phyloP scores from a whole-genome alignment of 2,113 vertebrate genomes.

The Holacanthus passer region DNA sequence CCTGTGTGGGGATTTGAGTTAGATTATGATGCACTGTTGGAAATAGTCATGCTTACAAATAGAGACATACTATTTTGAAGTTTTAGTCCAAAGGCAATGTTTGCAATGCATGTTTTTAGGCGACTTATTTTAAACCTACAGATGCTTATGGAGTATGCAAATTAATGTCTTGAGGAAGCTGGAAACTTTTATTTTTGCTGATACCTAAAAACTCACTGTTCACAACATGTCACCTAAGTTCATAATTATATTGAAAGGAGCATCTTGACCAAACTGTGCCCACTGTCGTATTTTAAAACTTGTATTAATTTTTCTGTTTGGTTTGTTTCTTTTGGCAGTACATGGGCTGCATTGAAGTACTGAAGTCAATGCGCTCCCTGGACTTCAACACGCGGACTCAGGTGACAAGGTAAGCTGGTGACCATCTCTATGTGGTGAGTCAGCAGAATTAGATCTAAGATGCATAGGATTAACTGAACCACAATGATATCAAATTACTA shows the following conservation, averaged over 20 bases:
- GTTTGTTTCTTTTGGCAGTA: conserved; percentile 84
- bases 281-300: neutral
- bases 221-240: no score
- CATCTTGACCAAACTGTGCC: neutral
- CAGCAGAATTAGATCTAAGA: conserved; percentile 49
- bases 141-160: neutral
- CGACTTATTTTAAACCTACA: neutral
- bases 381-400: conserved; percentile 97
- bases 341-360: conserved; percentile 97
- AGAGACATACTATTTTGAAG: neutral
- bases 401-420: conserved; percentile 90
- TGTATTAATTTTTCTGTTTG: neutral
- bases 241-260: neutral
- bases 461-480: conserved; percentile 4
- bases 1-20: conserved; percentile 11
- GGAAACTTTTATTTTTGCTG: neutral
- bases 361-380: conserved; percentile 96
- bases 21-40: conserved; percentile 12
- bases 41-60: neutral
- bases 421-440: conserved; percentile 20
- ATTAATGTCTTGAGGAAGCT: neutral
- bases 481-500: conserved; percentile 1
- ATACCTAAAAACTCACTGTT: no score
- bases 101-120: neutral
- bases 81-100: neutral